Evolutionary conservation across 2,113 vertebrate species (phyloP).

Genomic region (Cnemophilus loriae): DNA sequence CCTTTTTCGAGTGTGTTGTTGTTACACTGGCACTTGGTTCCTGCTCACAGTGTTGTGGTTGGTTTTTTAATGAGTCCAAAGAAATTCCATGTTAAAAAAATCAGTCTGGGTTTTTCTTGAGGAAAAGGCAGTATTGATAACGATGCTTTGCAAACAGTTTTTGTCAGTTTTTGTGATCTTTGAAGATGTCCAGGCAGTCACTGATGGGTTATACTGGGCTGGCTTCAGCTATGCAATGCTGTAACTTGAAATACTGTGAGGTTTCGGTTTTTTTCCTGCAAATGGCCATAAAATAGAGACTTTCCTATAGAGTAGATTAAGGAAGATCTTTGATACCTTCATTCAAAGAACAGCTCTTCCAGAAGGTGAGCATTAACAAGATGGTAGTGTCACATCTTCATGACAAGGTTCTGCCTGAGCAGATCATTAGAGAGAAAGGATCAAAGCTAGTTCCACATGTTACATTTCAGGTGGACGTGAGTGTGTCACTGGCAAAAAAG

Average conservation of each 20-base stretch:
- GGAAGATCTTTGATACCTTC: background rate
- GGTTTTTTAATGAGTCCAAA: background rate
- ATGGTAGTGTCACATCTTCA: background rate
- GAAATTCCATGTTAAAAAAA: background rate
- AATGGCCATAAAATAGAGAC: background rate
- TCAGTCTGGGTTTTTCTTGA: background rate
- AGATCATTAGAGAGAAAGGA: slow-evolving; percentile 31
- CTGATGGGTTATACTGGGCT: background rate
- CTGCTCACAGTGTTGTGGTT: background rate
- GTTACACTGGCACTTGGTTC: background rate
- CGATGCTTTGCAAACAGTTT: background rate
- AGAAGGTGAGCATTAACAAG: background rate
- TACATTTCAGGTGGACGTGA: background rate
- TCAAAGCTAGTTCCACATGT: background rate
- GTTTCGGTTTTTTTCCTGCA: background rate
- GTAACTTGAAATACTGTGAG: background rate
- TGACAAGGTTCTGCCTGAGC: background rate
- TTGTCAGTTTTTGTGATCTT: background rate
- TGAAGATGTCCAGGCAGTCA: background rate
- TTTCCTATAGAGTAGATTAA: background rate
- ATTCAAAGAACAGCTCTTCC: background rate
- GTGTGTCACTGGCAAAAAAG: background rate
- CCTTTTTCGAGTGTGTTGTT: background rate
- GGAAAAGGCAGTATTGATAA: background rate
- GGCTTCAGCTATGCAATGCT: background rate